Base-by-base conservation (phyloP, 2,888 invertebrate species). In the Bhutanitis thaidina region DNA sequence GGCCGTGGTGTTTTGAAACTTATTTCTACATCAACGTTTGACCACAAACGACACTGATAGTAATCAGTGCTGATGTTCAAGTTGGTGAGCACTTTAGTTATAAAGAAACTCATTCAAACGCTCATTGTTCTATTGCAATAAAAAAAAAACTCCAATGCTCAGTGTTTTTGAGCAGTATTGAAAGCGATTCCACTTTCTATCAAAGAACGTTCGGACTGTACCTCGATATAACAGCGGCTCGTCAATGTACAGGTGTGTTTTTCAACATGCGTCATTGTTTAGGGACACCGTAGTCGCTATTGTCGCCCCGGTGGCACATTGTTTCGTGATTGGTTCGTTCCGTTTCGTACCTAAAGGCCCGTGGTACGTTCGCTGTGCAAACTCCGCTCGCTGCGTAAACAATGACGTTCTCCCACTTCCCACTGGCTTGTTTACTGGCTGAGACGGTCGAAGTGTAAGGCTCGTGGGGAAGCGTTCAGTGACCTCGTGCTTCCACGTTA, bases 361-460 rank as follows among this genome's bases (percentile, higher is more conserved):
- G 10, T 32, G 13, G 38, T 10, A 9, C 46, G 30, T 29, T 34
- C 13, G 34, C 32, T 40, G 46, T 50, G 44, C 49, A 43, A 43
- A 47, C 48, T 47, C 44, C 32, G 39, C 34, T 45, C 12, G 15
- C 32, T 34, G 48, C 39, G 39, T 51, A 39, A 41, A 43, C 53
- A 40, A 32, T 35, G 39, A 34, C 43, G 41, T 40, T n/a, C 38
- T 47, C 25, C 37, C 37, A 37, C 34, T 25, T 32, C 30, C 30
- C 40, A 25, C 40, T 14, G 27, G 14, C 15, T 41, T 39, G 41
- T 30, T 41, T 41, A 13, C 15, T 15, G n/a, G n/a, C 7, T 10
- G 10, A 29, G 30, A 30, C 41, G 30, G 10, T 30, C 30, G 16
- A 20, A 27, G 25, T 9, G 29, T 9, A 7, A 1, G 9, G 14